Conservation (phyloP, 2,113 vertebrate genomes). For the Carassius carassius region DNA sequence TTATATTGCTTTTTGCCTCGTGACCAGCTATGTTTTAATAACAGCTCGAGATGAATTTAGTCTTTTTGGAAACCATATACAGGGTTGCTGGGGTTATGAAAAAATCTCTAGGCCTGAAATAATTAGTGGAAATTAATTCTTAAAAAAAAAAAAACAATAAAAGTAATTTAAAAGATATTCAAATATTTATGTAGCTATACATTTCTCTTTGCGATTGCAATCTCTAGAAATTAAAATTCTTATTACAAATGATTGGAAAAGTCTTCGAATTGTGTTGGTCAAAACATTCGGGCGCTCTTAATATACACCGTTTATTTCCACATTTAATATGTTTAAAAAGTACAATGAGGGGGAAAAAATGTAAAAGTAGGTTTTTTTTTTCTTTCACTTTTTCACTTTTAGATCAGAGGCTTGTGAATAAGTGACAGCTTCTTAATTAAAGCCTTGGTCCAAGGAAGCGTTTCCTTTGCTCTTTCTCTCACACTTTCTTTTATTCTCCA, state of each 20-base stretch:
- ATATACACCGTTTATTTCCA: neutral
- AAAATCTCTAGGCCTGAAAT: neutral
- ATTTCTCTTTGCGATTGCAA: too few relatives aligned
- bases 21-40: neutral
- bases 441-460: slow-evolving; percentile 71
- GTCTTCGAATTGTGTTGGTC: neutral
- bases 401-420: slow-evolving; percentile 49
- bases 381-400: too few relatives aligned
- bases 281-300: neutral
- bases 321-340: neutral
- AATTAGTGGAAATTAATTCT: neutral
- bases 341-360: neutral
- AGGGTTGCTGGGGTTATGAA: neutral
- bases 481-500: slow-evolving; percentile 35
- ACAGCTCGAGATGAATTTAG: neutral
- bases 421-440: slow-evolving; percentile 77
- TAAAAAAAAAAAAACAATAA: too few relatives aligned
- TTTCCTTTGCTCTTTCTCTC: slow-evolving; percentile 36
- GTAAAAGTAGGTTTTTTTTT: neutral
- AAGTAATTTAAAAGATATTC: too few relatives aligned
- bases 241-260: neutral
- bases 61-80: neutral
- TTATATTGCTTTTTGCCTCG: slow-evolving; percentile 5
- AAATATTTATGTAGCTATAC: neutral
- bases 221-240: neutral